Evolutionary conservation across 1,140 invertebrate species (phyloP).

Genomic region (Polypedilum vanderplanki): DNA sequence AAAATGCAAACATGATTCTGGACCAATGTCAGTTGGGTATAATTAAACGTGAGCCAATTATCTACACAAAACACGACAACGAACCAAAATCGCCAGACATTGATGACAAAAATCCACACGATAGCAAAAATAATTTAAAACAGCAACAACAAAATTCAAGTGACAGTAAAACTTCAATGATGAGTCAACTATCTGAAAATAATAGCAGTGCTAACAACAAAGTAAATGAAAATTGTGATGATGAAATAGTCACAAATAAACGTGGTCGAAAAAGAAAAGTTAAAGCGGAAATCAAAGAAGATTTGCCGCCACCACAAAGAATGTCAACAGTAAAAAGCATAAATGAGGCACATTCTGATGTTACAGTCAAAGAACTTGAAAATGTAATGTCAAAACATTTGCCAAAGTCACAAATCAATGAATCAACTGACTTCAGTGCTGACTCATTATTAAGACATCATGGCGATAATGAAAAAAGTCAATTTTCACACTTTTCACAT

Average conservation of each 20-base stretch:
- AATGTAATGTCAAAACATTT: constrained; percentile 95
- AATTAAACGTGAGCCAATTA: constrained; percentile 69
- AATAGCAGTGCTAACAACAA: not conserved
- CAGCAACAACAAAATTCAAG: not conserved
- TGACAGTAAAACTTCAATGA: constrained; percentile 30
- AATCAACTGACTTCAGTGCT: constrained; percentile 72
- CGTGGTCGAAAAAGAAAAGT: constrained; percentile 30
- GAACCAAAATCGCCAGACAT: constrained; percentile 79
- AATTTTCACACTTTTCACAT: constrained; percentile 56
- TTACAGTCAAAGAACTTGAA: constrained; percentile 84
- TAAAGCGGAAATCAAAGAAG: constrained; percentile 32
- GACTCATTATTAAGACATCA: constrained; percentile 65
- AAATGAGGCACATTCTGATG: constrained; percentile 39
- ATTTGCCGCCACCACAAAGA: not conserved
- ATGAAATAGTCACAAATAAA: constrained; percentile 25
- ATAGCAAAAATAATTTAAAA: not conserved
- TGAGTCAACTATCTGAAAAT: constrained; percentile 35
- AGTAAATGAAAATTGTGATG: constrained; percentile 8
- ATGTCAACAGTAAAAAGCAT: constrained; percentile 31
- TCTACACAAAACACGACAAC: constrained; percentile 55
- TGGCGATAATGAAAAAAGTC: constrained; percentile 47
- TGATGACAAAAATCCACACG: constrained; percentile 52
- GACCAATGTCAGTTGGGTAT: constrained; percentile 86
- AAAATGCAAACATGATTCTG: constrained; percentile 84
- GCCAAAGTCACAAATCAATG: constrained; percentile 55